Evolutionary conservation across 2,113 vertebrate species (phyloP), one percentile per base, ranked within the genome.

Genomic region (Raja brachyura): DNA sequence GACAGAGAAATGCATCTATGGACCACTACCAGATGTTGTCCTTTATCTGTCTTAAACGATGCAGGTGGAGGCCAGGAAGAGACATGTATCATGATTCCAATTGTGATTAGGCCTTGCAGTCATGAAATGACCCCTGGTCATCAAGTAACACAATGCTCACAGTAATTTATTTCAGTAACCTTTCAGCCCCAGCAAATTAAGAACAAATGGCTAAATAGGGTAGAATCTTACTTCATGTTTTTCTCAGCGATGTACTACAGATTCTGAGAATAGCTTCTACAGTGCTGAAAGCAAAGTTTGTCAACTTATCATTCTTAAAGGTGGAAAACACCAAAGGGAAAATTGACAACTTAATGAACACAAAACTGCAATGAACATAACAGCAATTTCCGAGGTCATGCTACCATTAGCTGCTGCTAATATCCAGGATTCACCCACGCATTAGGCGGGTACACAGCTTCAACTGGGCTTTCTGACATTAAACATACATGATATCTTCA

Each of bases 101-200:
- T 63, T 10, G 28, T 31, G 20, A 73, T 48, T 39, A 14, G 33
- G 61, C 0, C 28, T 31, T n/a, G 25, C 85, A 88, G 56, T 63
- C 14, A 88, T 85, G 85, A 39, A 92, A 73, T 73, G 14, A 88
- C 59, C 5, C 14, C 59, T 25, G 31, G 11, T 68, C 33, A 74
- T 39, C n/a, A 90, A 33, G 18, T 39, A 33, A 31, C 28, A 14
- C 39, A 73, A 68, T 25, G 33, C 68, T 39, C 90, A 73, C 68
- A 88, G 18, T 92, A 39, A 54, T 73, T 31, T 88, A 14, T 63
- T 63, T 88, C 33, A 92, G 39, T 92, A 54, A 92, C 33, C 90
- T 70, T 33, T 74, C 66, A 73, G 14, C 39, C 22, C 66, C 66
- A 54, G 66, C 4, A 63, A 66, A 88, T 18, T 63, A 88, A 88